Conservation (phyloP, 2,797 vertebrate species). For the Gouania willdenowi region DNA sequence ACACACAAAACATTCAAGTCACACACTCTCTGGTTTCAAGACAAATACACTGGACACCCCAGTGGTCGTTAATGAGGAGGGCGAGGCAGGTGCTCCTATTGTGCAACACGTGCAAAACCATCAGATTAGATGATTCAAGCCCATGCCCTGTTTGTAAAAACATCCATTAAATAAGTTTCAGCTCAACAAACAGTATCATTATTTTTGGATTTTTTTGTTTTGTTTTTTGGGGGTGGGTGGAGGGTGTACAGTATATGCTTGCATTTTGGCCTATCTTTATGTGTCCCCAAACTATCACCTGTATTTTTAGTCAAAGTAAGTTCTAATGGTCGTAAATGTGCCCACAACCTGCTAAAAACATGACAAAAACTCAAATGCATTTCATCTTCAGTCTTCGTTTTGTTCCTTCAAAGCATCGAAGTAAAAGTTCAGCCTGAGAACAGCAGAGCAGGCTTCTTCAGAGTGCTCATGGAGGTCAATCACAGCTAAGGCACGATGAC, state of each 20-base stretch:
- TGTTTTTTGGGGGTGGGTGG: too few species aligned
- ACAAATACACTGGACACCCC: constrained; percentile 68
- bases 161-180: constrained; percentile 3
- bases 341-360: not conserved
- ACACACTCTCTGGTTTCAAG: constrained; percentile 26
- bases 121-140: constrained; percentile 15
- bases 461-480: not conserved
- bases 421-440: too few species aligned
- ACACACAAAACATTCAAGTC: constrained; percentile 5
- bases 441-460: not conserved
- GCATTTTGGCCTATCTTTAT: too few species aligned
- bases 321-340: constrained; percentile 4
- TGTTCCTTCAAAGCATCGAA: not conserved
- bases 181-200: not conserved
- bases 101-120: constrained; percentile 55
- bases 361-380: constrained; percentile 2
- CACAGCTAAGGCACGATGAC: constrained; percentile 9
- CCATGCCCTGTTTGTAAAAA: not conserved
- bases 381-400: not conserved
- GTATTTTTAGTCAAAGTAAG: not conserved
- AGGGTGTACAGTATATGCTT: too few species aligned
- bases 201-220: too few species aligned
- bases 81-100: constrained; percentile 65
- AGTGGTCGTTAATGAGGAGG: constrained; percentile 61
- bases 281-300: not conserved